Base-by-base conservation (phyloP, 2,797 vertebrate species). In the Avahi laniger region DNA sequence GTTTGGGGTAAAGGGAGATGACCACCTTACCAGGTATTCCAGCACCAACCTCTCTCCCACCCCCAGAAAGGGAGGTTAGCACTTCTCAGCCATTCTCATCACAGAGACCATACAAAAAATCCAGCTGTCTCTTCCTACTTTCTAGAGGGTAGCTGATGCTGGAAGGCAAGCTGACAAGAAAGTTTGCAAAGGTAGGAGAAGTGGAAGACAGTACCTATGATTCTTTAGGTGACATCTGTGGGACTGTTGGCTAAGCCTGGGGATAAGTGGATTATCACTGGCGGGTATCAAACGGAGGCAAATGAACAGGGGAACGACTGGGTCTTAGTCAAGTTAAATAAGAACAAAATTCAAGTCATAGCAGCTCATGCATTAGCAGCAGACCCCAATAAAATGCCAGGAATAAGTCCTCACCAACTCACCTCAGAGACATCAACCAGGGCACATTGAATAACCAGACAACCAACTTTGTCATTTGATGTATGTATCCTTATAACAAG, bases 181-280 rank as follows among this genome's bases (percentile, higher is more conserved):
- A 18, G 1, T 43, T 82, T 69, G 6, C 33, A 43, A 73, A 83
- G 48, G 2, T 28, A 2, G 46, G 8, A 41, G 33, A 85, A 18
- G 2, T 10, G 13, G 43, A 80, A 17, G 5, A 4, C 2, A 52
- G 3, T n/a, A 35, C 7, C 22, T 15, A 0, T 3, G 15, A 2
- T 14, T 72, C 20, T 24, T 50, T 11, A 80, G 38, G 20, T 87
- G n/a, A 95, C 75, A 70, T n/a, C 6, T 41, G 2, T 4, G 33
- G 6, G 28, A 20, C 57, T 5, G 8, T 50, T 10, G 20, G 1
- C 9, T 7, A 0, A 41, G 11, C 26, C 7, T 75, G 22, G 7
- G 26, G 18, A 6, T 14, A 54, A 4, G 9, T 6, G 1, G 11
- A 1, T 43, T 75, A 20, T 61, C 3, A n/a, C 43, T 28, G 0